Evolutionary conservation across 2,888 invertebrate species (phyloP).

Genomic region (Lepidocyrtinus sp.): DNA sequence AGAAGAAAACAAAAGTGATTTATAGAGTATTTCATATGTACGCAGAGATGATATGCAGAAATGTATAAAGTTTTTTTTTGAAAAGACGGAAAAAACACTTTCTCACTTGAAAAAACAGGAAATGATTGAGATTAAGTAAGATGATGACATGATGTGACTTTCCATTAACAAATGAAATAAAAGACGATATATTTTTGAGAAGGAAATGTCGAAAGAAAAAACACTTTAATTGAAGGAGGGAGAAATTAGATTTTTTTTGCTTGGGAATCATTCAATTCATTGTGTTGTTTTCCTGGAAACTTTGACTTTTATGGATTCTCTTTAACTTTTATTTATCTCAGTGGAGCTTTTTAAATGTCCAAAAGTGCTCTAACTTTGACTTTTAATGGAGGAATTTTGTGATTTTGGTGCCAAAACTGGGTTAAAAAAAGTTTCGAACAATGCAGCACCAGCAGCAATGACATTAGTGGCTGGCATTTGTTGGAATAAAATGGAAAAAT

Average conservation of each 20-base stretch:
- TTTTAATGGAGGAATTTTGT: background rate
- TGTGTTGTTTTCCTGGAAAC: no score
- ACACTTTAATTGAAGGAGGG: background rate
- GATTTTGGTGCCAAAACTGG: background rate
- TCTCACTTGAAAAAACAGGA: no score
- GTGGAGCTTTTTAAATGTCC: background rate
- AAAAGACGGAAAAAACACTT: background rate
- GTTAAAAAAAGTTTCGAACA: background rate
- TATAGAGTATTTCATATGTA: background rate
- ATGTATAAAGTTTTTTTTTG: background rate
- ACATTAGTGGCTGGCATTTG: background rate
- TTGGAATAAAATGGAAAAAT: background rate
- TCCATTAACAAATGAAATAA: background rate
- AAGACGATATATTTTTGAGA: no score
- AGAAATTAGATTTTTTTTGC: background rate
- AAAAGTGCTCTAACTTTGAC: background rate
- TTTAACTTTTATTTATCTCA: background rate
- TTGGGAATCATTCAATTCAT: no score
- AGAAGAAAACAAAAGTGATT: background rate
- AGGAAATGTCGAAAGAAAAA: no score
- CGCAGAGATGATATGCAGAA: constrained; percentile 5
- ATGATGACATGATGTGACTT: constrained; percentile 28
- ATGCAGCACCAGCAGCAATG: background rate
- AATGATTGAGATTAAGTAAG: background rate
- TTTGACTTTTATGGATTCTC: background rate